Conservation (phyloP, 2,888 invertebrate species). For the Ectropis crepuscularia region DNA sequence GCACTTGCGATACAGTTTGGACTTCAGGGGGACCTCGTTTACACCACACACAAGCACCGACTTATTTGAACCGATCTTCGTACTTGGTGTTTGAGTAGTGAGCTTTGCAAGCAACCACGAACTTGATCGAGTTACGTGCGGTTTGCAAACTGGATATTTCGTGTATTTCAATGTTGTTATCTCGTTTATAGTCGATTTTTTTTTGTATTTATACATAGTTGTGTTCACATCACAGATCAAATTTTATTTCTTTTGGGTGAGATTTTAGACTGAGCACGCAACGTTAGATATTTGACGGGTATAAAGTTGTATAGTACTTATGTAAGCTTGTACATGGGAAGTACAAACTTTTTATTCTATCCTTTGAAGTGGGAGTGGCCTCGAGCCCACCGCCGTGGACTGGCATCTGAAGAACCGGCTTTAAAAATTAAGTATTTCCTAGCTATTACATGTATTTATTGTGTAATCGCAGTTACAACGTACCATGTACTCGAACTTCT, state of each 20-base stretch:
- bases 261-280: slow-evolving; percentile 66
- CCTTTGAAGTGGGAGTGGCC: slow-evolving; percentile 10
- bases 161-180: slow-evolving; percentile 61
- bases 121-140: slow-evolving; percentile 21
- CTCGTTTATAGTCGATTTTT: slow-evolving; percentile 58
- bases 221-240: slow-evolving; percentile 39
- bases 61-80: slow-evolving; percentile 3
- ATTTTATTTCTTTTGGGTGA: slow-evolving; percentile 51
- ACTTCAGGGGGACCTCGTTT: slow-evolving; percentile 4
- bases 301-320: slow-evolving; percentile 44
- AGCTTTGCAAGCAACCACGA: slow-evolving; percentile 13
- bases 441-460: slow-evolving; percentile 21
- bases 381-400: slow-evolving; percentile 19
- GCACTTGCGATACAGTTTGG: slow-evolving; percentile 1
- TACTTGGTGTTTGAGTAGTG: slow-evolving; percentile 11
- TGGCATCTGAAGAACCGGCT: slow-evolving; percentile 31
- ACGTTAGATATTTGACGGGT: slow-evolving; percentile 52
- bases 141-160: slow-evolving; percentile 48
- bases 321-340: slow-evolving; percentile 46
- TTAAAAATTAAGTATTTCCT: slow-evolving; percentile 48
- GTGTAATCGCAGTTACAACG: slow-evolving; percentile 6
- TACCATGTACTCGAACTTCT: slow-evolving; percentile 1
- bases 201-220: slow-evolving; percentile 37
- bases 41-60: slow-evolving; percentile 21
- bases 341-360: slow-evolving; percentile 44